Evolutionary conservation across 2,797 vertebrate species (phyloP), one percentile per base, ranked within the genome.

Genomic region (Uromys caudimaculatus): DNA sequence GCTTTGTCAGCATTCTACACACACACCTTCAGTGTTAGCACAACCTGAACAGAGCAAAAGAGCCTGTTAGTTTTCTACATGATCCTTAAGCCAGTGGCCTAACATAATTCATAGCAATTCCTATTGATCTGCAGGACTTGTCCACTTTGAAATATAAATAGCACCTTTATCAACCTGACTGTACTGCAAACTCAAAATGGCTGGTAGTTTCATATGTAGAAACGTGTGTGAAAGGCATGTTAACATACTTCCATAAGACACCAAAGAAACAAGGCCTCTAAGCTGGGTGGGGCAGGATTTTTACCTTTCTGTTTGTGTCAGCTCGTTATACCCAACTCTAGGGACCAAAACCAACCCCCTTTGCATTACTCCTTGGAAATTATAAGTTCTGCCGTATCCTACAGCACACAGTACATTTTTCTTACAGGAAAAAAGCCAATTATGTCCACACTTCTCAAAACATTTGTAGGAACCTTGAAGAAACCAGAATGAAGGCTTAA

Each of bases 191-290:
- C 94, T 81, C 52, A 3, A n/a, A 69, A 73, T 64, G 85, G 54
- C 87, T 58, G 73, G 24, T 44, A 60, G 38, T 95, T 91, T 92
- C 67, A 62, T 97, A 97, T 92, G 95, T 98, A 97, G 96, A 97
- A 91, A 81, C 19, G n/a, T 69, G 60, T 0, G 83, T 96, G 95
- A 90, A 94, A 93, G 95, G 95, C 81, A 93, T 58, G 90, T 78
- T 76, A 75, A 38, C 23, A 83, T 78, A 95, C 95, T 97, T 96
- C 81, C 91, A 56, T 71, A 92, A 96, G 82, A 97, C 97, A 95
- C 95, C 97, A 97, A 97, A 97, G 97, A 96, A 87, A 92, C 4
- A 83, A 95, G 54, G 83, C 92, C 94, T 92, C 54, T 35, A 24
- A 82, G 27, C n/a, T 44, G 60, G 92, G 56, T 91, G 93, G 82